Base-by-base conservation (phyloP, 2,888 invertebrate genomes). In the Panzeria rudis region DNA sequence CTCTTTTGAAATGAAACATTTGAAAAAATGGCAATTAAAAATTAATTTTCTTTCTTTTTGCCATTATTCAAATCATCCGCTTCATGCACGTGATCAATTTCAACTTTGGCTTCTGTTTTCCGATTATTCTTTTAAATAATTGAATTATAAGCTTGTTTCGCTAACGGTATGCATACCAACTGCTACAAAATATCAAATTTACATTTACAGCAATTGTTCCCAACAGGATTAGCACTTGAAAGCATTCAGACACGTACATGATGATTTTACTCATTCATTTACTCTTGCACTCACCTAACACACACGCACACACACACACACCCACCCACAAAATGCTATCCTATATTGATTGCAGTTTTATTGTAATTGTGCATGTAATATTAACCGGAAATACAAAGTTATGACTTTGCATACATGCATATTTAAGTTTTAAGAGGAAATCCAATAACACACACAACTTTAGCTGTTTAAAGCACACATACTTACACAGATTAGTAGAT, bases 311-410 rank as follows among this genome's bases (percentile, higher is more conserved):
- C n/a, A 1, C 29, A 68, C 52, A 38, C 25, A 17, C 29, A 11
- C 35, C 7, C 0, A 1, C 11, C 0, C 29, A 68, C 9, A 35
- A 32, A 52, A 41, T 35, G 25, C 38, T 15, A 41, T 41, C 11
- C 3, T 13, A 38, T 61, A 61, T 61, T 64, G 75, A 62, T 62
- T 75, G 23, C n/a, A 50, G 38, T 56, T 69, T 76, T 7, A 77
- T 64, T 83, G 73, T 83, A 78, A 83, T 73, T 73, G 41, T 25
- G 66, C 56, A 20, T 83, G 82, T 83, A 71, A 83, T 50, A 50
- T 72, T 56, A 69, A 79, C 62, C 79, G 83, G 79, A 73, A 78
- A 83, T 69, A 29, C 52, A 75, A 47, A 72, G 52, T 64, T 71
- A 23, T 50, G 41, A 76, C 56, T 71, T 32, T 38, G 56, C 44